Evolutionary conservation across 2,888 invertebrate genomes (phyloP), one percentile per base, ranked within the genome.

Genomic region (Pimpla rufipes): DNA sequence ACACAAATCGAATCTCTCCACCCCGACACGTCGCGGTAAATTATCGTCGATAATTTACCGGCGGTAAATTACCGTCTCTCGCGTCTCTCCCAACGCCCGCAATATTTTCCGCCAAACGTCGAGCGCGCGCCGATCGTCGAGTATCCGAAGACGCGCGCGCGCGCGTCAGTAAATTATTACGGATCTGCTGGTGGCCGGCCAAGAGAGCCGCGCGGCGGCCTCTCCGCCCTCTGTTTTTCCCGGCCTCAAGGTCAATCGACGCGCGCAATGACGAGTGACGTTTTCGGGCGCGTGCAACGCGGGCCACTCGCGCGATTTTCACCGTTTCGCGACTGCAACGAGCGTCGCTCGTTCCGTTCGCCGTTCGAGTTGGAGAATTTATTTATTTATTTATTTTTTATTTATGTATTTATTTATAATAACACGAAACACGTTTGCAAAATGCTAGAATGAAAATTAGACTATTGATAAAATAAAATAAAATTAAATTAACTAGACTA

Each of bases 231-330:
- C 62, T 87, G 86, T 86, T 85, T 88, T 86, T 87, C 85, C 84
- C 76, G 74, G 67, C 70, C 29, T 71, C 88, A 88, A 88, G 88
- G 88, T 87, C 88, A 85, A 76, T 40, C 62, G 74, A 68, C 45
- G 76, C 45, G 76, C 76, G 80, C 77, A 80, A 74, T 77, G 47
- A 77, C 80, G 42, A 79, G 67, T 80, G 76, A 79, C 83, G 80
- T 77, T 83, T 79, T 80, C 52, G 64, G 47, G 73, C 83, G 62
- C 80, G 77, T 77, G 68, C n/a, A n/a, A n/a, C n/a, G n/a, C n/a
- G n/a, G n/a, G n/a, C n/a, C n/a, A n/a, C n/a, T n/a, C n/a, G n/a
- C n/a, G n/a, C 42, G 10, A 42, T 64, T 64, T 57, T 13, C 71
- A 16, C 16, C 59, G 23, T 35, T 21, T 52, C 40, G n/a, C n/a